Evolutionary conservation across 1,140 invertebrate genomes (phyloP).

Genomic region (Trachymyrmex cornetzi): DNA sequence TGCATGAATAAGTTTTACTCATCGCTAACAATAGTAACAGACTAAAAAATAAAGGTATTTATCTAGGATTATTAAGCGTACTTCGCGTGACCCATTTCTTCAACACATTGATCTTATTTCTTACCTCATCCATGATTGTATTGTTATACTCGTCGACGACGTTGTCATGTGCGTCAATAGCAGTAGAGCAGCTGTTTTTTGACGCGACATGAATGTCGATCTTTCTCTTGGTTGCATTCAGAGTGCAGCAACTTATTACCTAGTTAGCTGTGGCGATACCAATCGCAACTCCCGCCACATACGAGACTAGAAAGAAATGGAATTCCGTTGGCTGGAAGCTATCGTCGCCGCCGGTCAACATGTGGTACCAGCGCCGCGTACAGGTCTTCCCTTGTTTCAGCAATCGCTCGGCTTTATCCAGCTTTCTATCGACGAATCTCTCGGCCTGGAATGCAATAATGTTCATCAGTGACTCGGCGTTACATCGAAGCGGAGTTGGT

Average conservation of each 20-base stretch:
- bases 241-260: conserved; percentile 81
- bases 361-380: conserved; percentile 91
- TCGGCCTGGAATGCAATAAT: conserved; percentile 89
- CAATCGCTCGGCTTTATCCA: conserved; percentile 91
- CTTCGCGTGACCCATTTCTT: conserved; percentile 72
- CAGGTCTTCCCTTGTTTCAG: conserved; percentile 90
- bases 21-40: not conserved
- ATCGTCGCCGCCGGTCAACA: conserved; percentile 89
- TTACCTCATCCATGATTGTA: conserved; percentile 70
- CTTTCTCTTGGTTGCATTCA: conserved; percentile 75
- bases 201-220: not conserved
- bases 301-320: conserved; percentile 92
- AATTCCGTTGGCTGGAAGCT: conserved; percentile 90
- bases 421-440: conserved; percentile 92
- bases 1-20: not conserved
- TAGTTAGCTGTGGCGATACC: conserved; percentile 87
- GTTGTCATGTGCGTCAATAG: conserved; percentile 29
- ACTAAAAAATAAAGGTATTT: conserved; percentile 40
- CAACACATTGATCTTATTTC: conserved; percentile 73
- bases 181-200: conserved; percentile 12
- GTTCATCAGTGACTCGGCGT: conserved; percentile 32
- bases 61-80: conserved; percentile 56
- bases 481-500: not conserved
- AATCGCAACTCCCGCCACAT: conserved; percentile 91
- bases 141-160: conserved; percentile 59